Base-by-base conservation (phyloP, 2,113 vertebrate species). In the Microtus montanus region DNA sequence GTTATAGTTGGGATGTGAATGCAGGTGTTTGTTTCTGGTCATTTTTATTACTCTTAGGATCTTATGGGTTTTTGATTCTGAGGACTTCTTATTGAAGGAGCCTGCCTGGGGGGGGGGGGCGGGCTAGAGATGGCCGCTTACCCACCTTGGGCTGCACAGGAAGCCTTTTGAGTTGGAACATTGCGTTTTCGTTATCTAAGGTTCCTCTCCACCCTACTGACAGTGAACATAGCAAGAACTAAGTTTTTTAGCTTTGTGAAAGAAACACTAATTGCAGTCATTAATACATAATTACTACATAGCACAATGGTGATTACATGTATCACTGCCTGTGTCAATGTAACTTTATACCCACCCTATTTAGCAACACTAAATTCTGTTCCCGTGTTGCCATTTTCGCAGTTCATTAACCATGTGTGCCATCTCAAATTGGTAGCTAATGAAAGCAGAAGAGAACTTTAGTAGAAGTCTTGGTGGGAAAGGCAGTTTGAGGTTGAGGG, bases 201-300 rank as follows among this genome's bases (percentile, higher is more conserved):
- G 30, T 82, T 90, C 78, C 80, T 73, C 58, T 90, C 70, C 44
- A 93, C 63, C 87, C 28, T 93, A 44, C 75, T 93, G 84, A 90
- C 80, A 91, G 64, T 52, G 93, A 91, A 84, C 38, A 54, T 22
- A 74, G 87, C 87, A 91, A 90, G 83, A 41, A 70, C 41, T 1
- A 0, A 68, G 78, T 54, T 64, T 87, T 91, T 89, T 73, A 38
- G 61, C 89, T 61, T 33, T 54, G 61, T 30, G 52, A 77, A 94
- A 93, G 84, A 87, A 94, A 89, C 84, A 49, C 84, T 97, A 97
- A 97, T 96, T 97, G 92, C 52, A 89, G 7, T 95, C 79, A 85
- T 97, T 96, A 91, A 70, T 58, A 49, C 24, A 8, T 97, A 96
- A 96, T 97, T 80, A 92, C 44, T 33, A 26, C 14, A 9, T 26